Conservation (phyloP, 92 coral and sea anemone species). For the Heliopora coerulea region DNA sequence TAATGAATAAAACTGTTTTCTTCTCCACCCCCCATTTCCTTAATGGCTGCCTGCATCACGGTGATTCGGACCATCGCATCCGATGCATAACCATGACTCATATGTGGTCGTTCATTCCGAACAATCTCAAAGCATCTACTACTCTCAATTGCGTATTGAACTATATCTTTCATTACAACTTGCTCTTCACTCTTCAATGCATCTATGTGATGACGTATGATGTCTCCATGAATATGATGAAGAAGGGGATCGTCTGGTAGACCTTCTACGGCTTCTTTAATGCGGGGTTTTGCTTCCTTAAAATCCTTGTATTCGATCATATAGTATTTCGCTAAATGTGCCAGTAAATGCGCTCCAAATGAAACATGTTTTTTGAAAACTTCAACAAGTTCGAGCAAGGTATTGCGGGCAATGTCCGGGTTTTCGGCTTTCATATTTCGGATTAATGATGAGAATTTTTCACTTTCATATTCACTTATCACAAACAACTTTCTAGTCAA, state of each 20-base stretch:
- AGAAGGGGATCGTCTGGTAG: constrained; percentile 63
- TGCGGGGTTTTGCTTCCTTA: constrained; percentile 48
- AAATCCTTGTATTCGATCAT: constrained; percentile 53
- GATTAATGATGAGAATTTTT: constrained; percentile 75
- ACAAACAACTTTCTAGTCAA: constrained; percentile 68
- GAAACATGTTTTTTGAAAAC: constrained; percentile 57
- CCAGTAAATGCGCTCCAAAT: constrained; percentile 72
- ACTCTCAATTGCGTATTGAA: constrained; percentile 60
- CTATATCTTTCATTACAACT: constrained; percentile 50
- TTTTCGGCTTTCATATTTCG: constrained; percentile 52
- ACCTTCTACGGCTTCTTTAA: constrained; percentile 58
- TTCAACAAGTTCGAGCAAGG: constrained; percentile 56
- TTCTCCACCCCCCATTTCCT: constrained; percentile 41
- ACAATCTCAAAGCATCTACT: constrained; percentile 67
- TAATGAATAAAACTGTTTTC: constrained; percentile 45
- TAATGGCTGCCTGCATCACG: constrained; percentile 72
- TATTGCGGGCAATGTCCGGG: constrained; percentile 61
- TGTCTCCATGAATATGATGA: constrained; percentile 81
- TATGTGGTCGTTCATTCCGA: constrained; percentile 59
- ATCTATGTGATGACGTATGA: constrained; percentile 64
- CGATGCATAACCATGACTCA: constrained; percentile 74
- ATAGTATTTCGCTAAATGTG: constrained; percentile 73
- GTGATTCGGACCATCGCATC: constrained; percentile 66
- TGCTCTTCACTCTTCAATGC: constrained; percentile 42
- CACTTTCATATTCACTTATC: constrained; percentile 74